A percentile compares a stretch with the other conserved stretches of the same genome.
These are phyloP conservation scores for Ageneiosus marmoratus DNA, from an alignment of 2,113 vertebrate species.

Conservation along the genomic window DNA sequence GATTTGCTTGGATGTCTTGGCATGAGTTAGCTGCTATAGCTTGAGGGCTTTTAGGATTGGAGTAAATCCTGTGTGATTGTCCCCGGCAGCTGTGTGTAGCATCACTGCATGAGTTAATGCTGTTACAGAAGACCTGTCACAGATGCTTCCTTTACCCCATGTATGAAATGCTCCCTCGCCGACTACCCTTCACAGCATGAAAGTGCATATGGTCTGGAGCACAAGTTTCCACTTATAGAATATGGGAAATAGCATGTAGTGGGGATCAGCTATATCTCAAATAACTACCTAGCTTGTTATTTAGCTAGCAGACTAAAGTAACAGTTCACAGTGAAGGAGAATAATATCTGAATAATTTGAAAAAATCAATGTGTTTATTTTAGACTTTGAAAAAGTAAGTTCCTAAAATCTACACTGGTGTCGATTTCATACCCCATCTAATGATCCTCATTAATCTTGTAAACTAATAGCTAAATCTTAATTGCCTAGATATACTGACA, in stretches of 20 bases:
- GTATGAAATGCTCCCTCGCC: background rate
- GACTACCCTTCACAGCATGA: background rate
- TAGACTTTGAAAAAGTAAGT: no score
- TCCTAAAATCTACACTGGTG: background rate
- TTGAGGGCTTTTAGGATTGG: slow-evolving; percentile 10
- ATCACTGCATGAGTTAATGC: slow-evolving; percentile 26
- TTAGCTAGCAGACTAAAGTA: background rate
- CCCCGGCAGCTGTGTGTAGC: slow-evolving; percentile 29
- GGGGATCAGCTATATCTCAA: no score
- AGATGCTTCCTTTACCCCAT: background rate
- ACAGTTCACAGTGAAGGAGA: background rate
- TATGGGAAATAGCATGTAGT: background rate
- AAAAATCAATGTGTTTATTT: background rate
- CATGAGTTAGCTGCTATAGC: slow-evolving; percentile 23
- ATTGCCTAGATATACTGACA: background rate
- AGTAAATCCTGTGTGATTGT: slow-evolving; percentile 39
- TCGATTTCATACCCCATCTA: background rate
- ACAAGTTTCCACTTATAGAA: background rate
- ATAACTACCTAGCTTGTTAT: background rate
- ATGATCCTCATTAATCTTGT: background rate
- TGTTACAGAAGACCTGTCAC: slow-evolving; percentile 32
- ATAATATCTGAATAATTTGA: background rate
- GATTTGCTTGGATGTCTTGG: slow-evolving; percentile 25
- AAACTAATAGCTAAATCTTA: background rate
- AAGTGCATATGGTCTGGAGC: background rate